phyloP scores from a whole-genome alignment of 2,113 vertebrate genomes.

The Arenaria interpres region DNA sequence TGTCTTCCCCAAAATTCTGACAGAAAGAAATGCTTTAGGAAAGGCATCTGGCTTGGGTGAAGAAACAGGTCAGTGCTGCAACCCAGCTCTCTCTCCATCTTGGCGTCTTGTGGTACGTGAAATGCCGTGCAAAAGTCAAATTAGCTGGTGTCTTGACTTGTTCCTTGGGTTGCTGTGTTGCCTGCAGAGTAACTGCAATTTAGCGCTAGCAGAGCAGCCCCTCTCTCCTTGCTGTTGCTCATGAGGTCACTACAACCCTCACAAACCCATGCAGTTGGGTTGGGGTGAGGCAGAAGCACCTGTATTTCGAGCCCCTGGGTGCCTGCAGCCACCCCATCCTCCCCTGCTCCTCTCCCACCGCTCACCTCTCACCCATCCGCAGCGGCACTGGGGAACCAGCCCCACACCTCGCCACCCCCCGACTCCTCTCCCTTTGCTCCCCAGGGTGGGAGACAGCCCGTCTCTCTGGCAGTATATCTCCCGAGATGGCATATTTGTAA shows the following conservation, averaged over 20 bases:
- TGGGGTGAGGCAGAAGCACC: fast-evolving
- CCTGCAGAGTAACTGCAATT: not conserved
- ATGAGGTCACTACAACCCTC: not conserved
- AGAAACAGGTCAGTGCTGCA: not conserved
- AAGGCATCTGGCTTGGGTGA: not conserved
- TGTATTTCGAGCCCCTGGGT: fast-evolving
- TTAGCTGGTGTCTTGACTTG: not conserved
- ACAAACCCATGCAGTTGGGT: fast-evolving
- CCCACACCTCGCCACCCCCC: fast-evolving
- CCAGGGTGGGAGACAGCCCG: not conserved
- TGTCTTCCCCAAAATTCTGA: not conserved
- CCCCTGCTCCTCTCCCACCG: not conserved
- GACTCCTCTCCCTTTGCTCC: not conserved
- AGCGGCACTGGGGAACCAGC: not conserved
- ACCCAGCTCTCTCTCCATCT: not conserved
- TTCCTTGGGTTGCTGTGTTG: not conserved
- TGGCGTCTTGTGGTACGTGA: not conserved
- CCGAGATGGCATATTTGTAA: slow-evolving; percentile 6
- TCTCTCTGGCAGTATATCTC: not conserved
- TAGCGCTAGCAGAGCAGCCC: not conserved
- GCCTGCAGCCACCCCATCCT: not conserved
- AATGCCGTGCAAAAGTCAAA: not conserved
- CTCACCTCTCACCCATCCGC: not conserved
- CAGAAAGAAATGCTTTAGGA: not conserved
- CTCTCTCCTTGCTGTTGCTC: fast-evolving